Evolutionary conservation across 1,140 invertebrate genomes (phyloP).

Genomic region (Apis cerana): DNA sequence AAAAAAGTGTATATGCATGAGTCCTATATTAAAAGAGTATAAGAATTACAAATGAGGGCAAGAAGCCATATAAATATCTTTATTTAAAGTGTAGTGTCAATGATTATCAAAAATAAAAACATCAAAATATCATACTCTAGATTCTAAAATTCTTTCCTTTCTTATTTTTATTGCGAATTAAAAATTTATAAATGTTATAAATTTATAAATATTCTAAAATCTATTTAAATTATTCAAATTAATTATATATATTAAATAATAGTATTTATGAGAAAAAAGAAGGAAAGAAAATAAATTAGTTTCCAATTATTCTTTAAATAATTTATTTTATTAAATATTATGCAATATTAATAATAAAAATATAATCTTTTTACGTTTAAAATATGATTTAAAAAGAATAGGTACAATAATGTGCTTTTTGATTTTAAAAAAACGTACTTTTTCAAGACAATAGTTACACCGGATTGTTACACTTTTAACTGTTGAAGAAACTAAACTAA

Average conservation of each 20-base stretch:
- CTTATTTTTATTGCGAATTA: not conserved
- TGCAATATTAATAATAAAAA: not conserved
- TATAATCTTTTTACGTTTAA: not conserved
- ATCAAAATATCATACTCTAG: not conserved
- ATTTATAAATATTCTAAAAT: not conserved
- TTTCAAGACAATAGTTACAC: not conserved
- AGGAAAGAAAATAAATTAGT: not conserved
- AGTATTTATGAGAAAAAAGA: no score
- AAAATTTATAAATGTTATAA: no score
- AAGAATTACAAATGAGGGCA: conserved; percentile 40
- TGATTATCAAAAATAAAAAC: conserved; percentile 25
- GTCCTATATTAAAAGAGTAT: not conserved
- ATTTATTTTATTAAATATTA: not conserved
- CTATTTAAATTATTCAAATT: not conserved
- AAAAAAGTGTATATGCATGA: not conserved
- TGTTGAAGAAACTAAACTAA: not conserved
- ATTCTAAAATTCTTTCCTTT: not conserved
- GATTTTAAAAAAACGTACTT: conserved; percentile 7
- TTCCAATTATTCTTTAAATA: not conserved
- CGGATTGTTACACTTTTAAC: not conserved
- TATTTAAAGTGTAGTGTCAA: conserved; percentile 29
- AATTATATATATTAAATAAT: not conserved
- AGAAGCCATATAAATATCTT: conserved; percentile 42
- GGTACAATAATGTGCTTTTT: not conserved
- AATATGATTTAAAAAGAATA: not conserved